Conservation (phyloP, 1,140 invertebrate genomes). For the Bombyx mandarina region DNA sequence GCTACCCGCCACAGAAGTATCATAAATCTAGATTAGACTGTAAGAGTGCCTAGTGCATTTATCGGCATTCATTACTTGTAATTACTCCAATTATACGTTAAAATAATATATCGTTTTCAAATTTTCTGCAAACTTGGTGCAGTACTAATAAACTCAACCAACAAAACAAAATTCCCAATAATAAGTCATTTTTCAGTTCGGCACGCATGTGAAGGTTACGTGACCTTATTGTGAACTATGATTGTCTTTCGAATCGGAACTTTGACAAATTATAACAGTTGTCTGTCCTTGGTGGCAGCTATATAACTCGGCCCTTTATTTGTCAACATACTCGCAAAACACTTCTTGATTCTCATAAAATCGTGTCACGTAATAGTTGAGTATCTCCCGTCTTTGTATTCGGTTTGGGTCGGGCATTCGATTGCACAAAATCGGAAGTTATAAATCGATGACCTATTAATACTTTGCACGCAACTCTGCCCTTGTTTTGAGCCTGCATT, state of each 20-base stretch:
- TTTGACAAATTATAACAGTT: conserved; percentile 11
- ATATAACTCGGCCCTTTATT: conserved; percentile 24
- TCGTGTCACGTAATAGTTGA: conserved; percentile 41
- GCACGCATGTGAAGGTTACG: too few relatives aligned
- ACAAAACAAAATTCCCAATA: too few relatives aligned
- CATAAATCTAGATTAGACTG: too few relatives aligned
- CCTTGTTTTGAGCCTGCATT: conserved; percentile 1
- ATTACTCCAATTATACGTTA: too few relatives aligned
- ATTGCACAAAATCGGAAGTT: conserved; percentile 11
- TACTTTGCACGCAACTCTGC: conserved; percentile 3
- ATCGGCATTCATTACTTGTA: too few relatives aligned
- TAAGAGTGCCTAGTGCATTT: too few relatives aligned
- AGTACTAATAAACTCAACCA: too few relatives aligned
- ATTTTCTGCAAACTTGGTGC: too few relatives aligned
- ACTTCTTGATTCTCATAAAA: conserved; percentile 31
- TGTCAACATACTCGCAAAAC: conserved; percentile 30
- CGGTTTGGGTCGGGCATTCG: conserved; percentile 5
- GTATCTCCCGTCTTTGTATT: conserved; percentile 13
- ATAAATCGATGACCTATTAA: conserved; percentile 19
- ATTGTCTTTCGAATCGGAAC: neutral
- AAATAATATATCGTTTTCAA: too few relatives aligned
- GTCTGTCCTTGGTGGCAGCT: conserved; percentile 16
- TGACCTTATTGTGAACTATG: too few relatives aligned
- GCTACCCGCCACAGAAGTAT: too few relatives aligned
- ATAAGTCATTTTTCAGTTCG: too few relatives aligned